A percentile compares a stretch with the other conserved stretches of the same genome.
Evolutionary conservation across 2,797 vertebrate species (phyloP).

Genomic region (Trachops cirrhosus): DNA sequence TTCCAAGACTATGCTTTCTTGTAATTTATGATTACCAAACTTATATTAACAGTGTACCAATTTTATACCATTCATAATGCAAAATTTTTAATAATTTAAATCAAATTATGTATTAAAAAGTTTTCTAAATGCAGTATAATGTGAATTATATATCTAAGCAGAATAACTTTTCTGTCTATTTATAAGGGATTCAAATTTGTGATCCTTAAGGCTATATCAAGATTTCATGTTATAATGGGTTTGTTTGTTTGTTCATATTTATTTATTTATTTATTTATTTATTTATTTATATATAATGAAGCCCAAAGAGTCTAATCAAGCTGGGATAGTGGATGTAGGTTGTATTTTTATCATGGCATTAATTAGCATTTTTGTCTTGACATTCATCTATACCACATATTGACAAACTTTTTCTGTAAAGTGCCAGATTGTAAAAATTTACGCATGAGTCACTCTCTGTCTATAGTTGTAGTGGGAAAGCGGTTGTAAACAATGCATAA

Average conservation of each 20-base stretch:
- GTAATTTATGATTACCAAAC: background rate
- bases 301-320: background rate
- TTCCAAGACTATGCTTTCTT: background rate
- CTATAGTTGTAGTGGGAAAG: background rate
- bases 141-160: background rate
- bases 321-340: background rate
- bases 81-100: background rate
- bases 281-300: background rate
- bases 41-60: background rate
- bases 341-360: background rate
- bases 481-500: background rate
- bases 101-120: background rate
- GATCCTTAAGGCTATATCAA: background rate
- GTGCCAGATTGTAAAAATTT: background rate
- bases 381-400: background rate
- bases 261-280: background rate
- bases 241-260: background rate
- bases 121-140: background rate
- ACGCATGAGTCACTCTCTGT: background rate
- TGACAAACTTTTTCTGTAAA: background rate
- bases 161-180: background rate
- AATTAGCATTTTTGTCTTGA: background rate
- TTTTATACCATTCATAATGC: background rate
- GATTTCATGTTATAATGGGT: background rate
- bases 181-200: background rate